Percentiles rank a stretch among this genome's conserved stretches.
Conservation (phyloP, 2,797 vertebrate species). For the Mus caroli region DNA sequence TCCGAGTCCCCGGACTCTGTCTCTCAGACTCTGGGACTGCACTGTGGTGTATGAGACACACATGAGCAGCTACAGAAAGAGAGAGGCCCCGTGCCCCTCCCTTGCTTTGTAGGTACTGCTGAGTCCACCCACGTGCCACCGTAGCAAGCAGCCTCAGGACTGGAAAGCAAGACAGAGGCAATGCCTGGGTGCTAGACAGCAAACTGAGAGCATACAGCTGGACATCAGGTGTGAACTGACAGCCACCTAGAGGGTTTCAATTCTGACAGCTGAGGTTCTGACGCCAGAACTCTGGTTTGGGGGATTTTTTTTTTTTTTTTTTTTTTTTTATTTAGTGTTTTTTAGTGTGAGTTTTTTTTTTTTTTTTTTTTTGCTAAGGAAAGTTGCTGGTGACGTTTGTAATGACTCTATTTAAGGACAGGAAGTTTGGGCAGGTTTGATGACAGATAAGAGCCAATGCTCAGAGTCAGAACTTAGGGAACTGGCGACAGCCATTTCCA, state of each 20-base stretch:
- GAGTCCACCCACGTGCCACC: neutral
- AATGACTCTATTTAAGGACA: constrained; percentile 74
- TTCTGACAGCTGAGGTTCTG: constrained; percentile 71
- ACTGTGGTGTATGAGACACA: accelerated
- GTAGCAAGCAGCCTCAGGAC: neutral
- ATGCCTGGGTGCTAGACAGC: constrained; percentile 15
- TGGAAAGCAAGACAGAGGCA: neutral
- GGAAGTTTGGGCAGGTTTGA: constrained; percentile 80
- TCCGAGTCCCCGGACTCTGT: neutral
- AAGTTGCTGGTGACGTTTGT: constrained; percentile 68
- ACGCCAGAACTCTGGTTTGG: constrained; percentile 10
- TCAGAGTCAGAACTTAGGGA: constrained; percentile 59
- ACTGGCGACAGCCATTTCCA: constrained; percentile 70
- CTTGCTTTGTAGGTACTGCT: constrained; percentile 6
- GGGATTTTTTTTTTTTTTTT: neutral
- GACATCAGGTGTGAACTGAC: neutral
- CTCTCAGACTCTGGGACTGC: neutral
- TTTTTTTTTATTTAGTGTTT: neutral
- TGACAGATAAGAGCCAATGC: constrained; percentile 73
- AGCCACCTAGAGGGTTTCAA: constrained; percentile 62
- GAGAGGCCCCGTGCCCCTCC: neutral
- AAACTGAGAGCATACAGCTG: constrained; percentile 19
- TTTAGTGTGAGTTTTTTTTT: neutral
- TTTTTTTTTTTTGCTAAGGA: neutral
- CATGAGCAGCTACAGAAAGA: neutral